Conservation (phyloP, 2,888 invertebrate genomes). For the Hyposoter didymator region DNA sequence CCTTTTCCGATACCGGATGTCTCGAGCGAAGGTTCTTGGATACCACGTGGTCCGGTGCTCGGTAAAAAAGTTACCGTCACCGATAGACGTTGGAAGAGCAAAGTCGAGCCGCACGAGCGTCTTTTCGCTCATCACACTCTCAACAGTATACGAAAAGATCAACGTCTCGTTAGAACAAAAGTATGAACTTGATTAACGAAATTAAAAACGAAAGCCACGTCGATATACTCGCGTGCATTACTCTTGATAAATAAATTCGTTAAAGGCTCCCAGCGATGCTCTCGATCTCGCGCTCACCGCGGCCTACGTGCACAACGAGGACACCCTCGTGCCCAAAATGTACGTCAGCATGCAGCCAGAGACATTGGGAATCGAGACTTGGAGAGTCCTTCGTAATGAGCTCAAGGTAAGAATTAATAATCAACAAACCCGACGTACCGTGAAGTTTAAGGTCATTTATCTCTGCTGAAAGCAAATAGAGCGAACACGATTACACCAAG, state of each 20-base stretch:
- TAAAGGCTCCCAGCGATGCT: conserved; percentile 88
- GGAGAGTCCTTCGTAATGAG: conserved; percentile 88
- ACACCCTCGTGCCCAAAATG: conserved; percentile 82
- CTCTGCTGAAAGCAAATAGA: background rate
- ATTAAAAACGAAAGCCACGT: background rate
- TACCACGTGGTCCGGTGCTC: conserved; percentile 74
- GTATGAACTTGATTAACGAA: conserved; percentile 66
- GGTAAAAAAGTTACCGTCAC: conserved; percentile 75
- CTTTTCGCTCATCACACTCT: conserved; percentile 87
- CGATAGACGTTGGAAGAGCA: conserved; percentile 77
- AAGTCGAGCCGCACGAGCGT: conserved; percentile 84
- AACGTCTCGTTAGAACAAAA: conserved; percentile 74
- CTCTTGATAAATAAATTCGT: conserved; percentile 29
- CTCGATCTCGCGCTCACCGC: conserved; percentile 89
- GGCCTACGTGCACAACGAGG: conserved; percentile 88
- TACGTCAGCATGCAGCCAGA: conserved; percentile 89
- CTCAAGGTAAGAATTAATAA: conserved; percentile 74
- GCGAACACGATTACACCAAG: background rate
- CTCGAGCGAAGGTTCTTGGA: conserved; percentile 78
- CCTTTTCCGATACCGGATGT: conserved; percentile 80
- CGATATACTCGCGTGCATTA: background rate
- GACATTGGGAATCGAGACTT: conserved; percentile 87
- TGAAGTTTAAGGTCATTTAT: background rate
- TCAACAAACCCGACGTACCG: background rate
- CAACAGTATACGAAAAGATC: conserved; percentile 85